Percentiles rank a stretch among this genome's conserved stretches.
These are phyloP conservation scores for Melanostigma gelatinosum DNA, from an alignment of 2,113 vertebrate species.

Conservation along the genomic window DNA sequence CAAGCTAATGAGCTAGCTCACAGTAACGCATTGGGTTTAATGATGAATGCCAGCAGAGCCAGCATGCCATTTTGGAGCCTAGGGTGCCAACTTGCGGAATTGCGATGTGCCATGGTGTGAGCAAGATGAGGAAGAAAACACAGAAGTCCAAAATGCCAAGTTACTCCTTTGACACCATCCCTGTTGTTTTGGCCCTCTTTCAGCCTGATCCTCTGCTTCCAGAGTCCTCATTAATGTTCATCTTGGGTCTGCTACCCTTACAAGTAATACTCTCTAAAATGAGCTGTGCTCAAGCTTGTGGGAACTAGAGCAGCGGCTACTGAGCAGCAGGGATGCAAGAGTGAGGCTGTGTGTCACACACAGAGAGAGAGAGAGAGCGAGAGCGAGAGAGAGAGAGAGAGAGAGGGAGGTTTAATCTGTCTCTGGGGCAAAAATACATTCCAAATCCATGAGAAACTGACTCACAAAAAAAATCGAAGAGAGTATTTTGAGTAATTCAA, in stretches of 20 bases:
- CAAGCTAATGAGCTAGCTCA: conserved; percentile 48
- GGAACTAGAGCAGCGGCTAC: conserved; percentile 61
- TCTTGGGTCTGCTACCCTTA: conserved; percentile 45
- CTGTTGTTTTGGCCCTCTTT: conserved; percentile 26
- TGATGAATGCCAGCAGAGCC: conserved; percentile 25
- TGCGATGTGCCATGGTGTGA: conserved; percentile 15
- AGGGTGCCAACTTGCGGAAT: conserved; percentile 13
- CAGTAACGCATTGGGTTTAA: conserved; percentile 18
- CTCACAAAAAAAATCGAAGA: conserved; percentile 16
- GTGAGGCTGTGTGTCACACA: conserved; percentile 7
- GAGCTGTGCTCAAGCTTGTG: conserved; percentile 48
- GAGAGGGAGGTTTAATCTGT: conserved; percentile 35
- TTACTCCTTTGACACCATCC: conserved; percentile 49
- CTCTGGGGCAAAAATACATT: conserved; percentile 20
- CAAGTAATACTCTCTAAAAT: conserved; percentile 56
- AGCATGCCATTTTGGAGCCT: conserved; percentile 6
- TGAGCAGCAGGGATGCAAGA: conserved; percentile 13
- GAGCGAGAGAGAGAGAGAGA: conserved; percentile 5
- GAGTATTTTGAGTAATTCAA: conserved; percentile 16
- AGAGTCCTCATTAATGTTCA: conserved; percentile 69
- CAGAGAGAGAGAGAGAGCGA: background rate
- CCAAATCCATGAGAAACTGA: conserved; percentile 14
- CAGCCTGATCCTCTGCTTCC: conserved; percentile 39
- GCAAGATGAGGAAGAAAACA: conserved; percentile 29
- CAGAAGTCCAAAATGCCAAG: conserved; percentile 49